Base-by-base conservation (phyloP, 1,140 invertebrate genomes). In the Palaemon carinicauda region DNA sequence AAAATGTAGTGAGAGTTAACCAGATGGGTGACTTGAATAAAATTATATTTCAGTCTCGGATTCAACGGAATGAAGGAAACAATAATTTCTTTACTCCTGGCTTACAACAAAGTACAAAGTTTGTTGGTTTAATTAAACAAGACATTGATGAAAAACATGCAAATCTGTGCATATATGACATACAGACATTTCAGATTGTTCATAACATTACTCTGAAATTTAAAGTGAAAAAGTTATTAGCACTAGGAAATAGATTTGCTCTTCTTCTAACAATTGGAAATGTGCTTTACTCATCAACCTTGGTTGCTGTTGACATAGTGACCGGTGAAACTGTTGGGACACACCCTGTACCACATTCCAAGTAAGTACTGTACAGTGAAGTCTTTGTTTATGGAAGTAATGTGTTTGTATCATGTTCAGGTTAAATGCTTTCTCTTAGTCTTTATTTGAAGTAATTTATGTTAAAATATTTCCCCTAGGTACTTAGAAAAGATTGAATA, bases 221-320 rank as follows among this genome's bases (percentile, higher is more conserved):
- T 33, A 90, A 89, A 86, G 90, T 90, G 51, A 90, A 90, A 84
- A 88, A 88, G 29, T 78, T 90, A 14, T 73, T 90, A 52, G 90
- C 89, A 31, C 87, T 90, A 74, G 90, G 90, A 27, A 87, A 89
- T 19, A 89, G 90, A 41, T 90, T 89, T 82, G 73, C 88, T n/a
- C 80, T 88, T 2, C 52, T 90, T 41, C 41, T 90, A 4, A 90
- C 90, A 10, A 81, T 88, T 3, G 88, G 87, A 80, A 82, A 65
- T 33, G 84, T 88, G 50, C 87, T 85, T 9, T 83, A 88, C 50
- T 54, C 79, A 12, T 89, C 90, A 24, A 90, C 90, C 51, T 90
- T 90, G 24, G 60, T 89, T 29, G 88, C 90, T 12, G 53, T 90
- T 54, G 89, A 90, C 73, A 79, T 89, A n/a, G 52, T 77, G 10